These are phyloP conservation scores for Betta splendens DNA, from an alignment of 2,797 vertebrate species.

Conservation along the genomic window DNA sequence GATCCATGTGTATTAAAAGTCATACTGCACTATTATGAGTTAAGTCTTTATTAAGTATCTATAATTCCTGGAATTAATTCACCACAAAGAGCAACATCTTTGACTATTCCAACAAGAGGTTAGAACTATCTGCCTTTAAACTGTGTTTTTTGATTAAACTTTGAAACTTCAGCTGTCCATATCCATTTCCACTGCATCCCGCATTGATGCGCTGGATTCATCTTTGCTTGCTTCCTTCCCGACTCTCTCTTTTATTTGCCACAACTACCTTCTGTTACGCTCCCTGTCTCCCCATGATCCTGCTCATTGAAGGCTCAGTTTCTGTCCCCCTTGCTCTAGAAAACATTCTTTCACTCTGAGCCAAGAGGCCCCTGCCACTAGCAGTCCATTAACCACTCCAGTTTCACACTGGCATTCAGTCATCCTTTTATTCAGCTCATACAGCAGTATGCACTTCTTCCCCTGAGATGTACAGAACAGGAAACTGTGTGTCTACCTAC, in stretches of 20 bases:
- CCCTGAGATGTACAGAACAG: slow-evolving; percentile 32
- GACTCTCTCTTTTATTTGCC: background rate
- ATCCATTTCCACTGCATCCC: slow-evolving; percentile 2
- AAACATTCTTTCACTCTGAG: slow-evolving; percentile 48
- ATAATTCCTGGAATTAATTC: background rate
- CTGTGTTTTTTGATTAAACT: slow-evolving; percentile 10
- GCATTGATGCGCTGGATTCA: slow-evolving; percentile 7
- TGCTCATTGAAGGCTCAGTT: slow-evolving; percentile 31
- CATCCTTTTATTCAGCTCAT: slow-evolving; percentile 48
- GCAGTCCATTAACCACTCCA: slow-evolving; percentile 68
- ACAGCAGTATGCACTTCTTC: slow-evolving; percentile 50
- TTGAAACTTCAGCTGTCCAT: slow-evolving; percentile 13
- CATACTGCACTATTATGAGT: no score
- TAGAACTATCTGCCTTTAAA: background rate
- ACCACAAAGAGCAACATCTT: slow-evolving; percentile 7
- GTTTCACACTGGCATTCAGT: slow-evolving; percentile 66
- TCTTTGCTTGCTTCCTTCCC: slow-evolving; percentile 9
- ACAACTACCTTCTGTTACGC: background rate
- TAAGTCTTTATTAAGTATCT: background rate
- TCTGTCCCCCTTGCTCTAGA: slow-evolving; percentile 33
- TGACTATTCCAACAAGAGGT: background rate
- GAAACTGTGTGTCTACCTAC: slow-evolving; percentile 19
- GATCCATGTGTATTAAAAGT: background rate
- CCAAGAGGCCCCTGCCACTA: slow-evolving; percentile 57
- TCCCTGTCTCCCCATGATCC: slow-evolving; percentile 3